Conservation (phyloP, 1,140 invertebrate species). For the Heliconius hewitsoni region DNA sequence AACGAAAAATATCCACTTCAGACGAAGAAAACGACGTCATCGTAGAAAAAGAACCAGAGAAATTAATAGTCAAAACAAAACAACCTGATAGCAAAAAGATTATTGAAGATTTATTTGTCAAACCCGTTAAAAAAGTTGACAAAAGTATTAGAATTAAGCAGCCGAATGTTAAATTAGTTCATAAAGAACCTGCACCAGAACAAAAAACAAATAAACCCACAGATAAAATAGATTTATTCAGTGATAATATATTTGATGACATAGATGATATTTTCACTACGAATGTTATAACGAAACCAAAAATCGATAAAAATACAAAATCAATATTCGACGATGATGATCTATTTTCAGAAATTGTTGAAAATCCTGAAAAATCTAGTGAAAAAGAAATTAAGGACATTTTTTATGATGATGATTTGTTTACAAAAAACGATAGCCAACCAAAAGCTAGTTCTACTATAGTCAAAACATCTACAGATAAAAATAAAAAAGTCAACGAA, state of each 20-base stretch:
- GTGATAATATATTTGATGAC: conserved; percentile 70
- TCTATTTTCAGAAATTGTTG: conserved; percentile 59
- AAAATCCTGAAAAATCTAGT: conserved; percentile 17
- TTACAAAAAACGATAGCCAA: conserved; percentile 32
- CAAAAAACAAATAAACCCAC: not conserved
- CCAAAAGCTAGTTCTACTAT: conserved; percentile 14
- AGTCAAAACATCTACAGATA: conserved; percentile 8
- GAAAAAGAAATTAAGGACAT: conserved; percentile 40
- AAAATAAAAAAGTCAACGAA: conserved; percentile 14
- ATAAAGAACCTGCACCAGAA: conserved; percentile 24
- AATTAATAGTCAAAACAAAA: conserved; percentile 19
- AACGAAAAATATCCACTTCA: conserved; percentile 53
- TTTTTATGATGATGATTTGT: conserved; percentile 56
- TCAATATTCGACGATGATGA: conserved; percentile 69
- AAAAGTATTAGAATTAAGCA: conserved; percentile 27
- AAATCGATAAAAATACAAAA: conserved; percentile 44
- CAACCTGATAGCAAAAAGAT: conserved; percentile 52
- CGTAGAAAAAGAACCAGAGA: conserved; percentile 28
- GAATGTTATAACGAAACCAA: conserved; percentile 53
- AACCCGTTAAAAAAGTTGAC: conserved; percentile 45
- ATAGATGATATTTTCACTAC: conserved; percentile 70
- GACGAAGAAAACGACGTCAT: conserved; percentile 47
- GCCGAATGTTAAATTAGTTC: conserved; percentile 29
- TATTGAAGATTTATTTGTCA: conserved; percentile 64
- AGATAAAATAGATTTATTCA: conserved; percentile 65